Conservation (phyloP, 2,113 vertebrate species). For the Dermatemys mawii region DNA sequence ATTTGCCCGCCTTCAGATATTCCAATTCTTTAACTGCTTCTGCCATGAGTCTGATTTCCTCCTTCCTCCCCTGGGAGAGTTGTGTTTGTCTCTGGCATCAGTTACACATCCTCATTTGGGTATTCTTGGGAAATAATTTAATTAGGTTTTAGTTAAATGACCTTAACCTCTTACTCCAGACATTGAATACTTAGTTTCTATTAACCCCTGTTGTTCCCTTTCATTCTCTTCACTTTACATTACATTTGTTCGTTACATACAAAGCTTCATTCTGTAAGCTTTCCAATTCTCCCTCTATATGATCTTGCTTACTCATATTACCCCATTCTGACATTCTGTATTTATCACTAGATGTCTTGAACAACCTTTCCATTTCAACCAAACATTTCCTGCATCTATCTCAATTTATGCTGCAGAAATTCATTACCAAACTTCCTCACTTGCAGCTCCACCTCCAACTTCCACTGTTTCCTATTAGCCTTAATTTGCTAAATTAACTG, state of each 20-base stretch:
- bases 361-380: not conserved
- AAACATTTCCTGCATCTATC: not conserved
- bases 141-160: not conserved
- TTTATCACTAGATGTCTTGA: not conserved
- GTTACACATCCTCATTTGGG: not conserved
- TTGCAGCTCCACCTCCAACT: not conserved
- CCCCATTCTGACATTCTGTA: not conserved
- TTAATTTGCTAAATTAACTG: not conserved
- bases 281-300: not conserved
- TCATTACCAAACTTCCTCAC: not conserved
- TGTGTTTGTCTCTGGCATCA: not conserved
- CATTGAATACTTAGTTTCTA: not conserved
- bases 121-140: not conserved
- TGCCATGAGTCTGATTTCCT: not conserved
- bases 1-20: not conserved
- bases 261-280: not conserved
- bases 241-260: not conserved
- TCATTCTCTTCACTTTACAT: not conserved
- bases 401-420: not conserved
- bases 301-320: not conserved
- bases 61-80: not conserved
- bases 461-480: not conserved
- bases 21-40: not conserved
- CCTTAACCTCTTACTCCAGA: not conserved
- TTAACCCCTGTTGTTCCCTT: not conserved